Percentiles rank a stretch among this genome's conserved stretches.
phyloP scores from a whole-genome alignment of 1,140 invertebrate species.

The Paramacrobiotus metropolitanus region DNA sequence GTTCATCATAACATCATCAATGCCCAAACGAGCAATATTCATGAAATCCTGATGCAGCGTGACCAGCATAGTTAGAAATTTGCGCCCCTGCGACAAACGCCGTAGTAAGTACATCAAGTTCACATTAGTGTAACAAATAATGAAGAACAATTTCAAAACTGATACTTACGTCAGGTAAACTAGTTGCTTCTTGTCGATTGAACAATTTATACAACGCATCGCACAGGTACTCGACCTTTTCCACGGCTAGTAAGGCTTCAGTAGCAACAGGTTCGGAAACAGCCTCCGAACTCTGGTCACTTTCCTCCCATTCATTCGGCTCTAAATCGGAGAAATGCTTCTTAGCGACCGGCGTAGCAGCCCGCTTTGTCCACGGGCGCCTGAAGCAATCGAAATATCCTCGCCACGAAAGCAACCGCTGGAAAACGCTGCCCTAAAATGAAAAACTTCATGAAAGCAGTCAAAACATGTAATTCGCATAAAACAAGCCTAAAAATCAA shows the following conservation, averaged over 20 bases:
- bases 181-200: background rate
- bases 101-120: too few species aligned
- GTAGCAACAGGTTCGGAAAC: background rate
- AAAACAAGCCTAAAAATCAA: background rate
- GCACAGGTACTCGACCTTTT: background rate
- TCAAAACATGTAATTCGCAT: too few species aligned
- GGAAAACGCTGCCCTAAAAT: too few species aligned
- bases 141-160: background rate
- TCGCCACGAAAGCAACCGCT: background rate
- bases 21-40: background rate
- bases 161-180: background rate
- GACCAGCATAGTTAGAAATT: background rate
- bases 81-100: background rate
- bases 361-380: background rate
- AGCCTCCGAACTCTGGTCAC: background rate
- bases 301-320: background rate
- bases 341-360: too few species aligned
- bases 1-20: background rate
- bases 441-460: too few species aligned
- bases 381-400: background rate
- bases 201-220: background rate
- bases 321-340: background rate
- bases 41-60: background rate
- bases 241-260: background rate
- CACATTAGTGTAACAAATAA: background rate